A percentile compares a stretch with the other conserved stretches of the same genome.
Conservation (phyloP, 2,113 vertebrate genomes). For the Calidris pugnax region DNA sequence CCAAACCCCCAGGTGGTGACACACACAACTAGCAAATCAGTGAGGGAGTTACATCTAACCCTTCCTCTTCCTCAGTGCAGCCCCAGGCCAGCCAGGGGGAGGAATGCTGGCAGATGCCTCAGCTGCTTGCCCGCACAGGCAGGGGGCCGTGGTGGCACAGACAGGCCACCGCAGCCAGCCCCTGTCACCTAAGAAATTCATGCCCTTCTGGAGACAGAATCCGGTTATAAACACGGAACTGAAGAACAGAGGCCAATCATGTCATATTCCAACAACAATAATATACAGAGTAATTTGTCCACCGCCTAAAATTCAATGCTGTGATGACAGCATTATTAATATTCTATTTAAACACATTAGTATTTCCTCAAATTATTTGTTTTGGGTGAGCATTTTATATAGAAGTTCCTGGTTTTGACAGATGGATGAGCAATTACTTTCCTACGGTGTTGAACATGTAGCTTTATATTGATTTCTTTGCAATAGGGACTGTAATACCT, state of each 20-base stretch:
- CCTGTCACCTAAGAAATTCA: neutral
- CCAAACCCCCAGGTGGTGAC: neutral
- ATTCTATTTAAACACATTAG: neutral
- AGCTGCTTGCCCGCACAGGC: fast-evolving
- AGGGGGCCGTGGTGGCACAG: too few relatives aligned
- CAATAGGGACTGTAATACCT: neutral
- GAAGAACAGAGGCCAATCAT: neutral
- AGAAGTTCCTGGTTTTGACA: neutral
- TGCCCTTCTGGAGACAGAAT: neutral
- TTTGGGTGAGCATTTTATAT: neutral
- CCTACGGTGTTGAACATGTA: neutral
- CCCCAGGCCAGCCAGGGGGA: neutral
- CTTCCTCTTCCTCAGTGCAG: neutral
- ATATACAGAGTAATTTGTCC: neutral
- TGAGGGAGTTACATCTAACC: neutral
- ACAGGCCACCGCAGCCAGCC: too few relatives aligned
- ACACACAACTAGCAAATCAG: neutral
- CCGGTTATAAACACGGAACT: neutral
- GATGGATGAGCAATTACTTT: neutral
- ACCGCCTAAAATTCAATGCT: neutral
- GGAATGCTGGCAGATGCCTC: neutral
- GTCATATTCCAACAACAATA: neutral
- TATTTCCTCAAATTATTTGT: neutral
- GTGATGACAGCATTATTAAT: neutral
- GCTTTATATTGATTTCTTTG: neutral